Evolutionary conservation across 2,888 invertebrate genomes (phyloP), one percentile per base, ranked within the genome.

Genomic region (Chloroclystis v-ata): DNA sequence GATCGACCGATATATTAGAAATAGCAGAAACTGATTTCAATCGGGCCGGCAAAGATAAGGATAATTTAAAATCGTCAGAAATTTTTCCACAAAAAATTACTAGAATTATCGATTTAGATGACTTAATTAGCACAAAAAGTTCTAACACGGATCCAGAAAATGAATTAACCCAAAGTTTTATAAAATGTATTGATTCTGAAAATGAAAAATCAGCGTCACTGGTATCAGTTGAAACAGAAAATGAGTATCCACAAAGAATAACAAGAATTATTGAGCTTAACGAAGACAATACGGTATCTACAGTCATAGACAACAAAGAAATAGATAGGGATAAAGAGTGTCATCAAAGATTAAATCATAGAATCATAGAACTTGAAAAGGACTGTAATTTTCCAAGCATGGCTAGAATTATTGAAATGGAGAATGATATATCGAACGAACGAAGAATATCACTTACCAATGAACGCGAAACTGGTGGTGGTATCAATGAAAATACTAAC

Each of bases 321-420:
- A 53, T 57, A 41, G 77, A 80, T 37, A 78, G 69, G 59, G 77
- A 80, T 38, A 78, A 70, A 60, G 83, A 84, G 57, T 66, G 66
- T 53, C 66, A 70, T 43, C 79, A 79, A 59, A 80, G 78, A 67
- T 66, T 82, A 59, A 72, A n/a, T n/a, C n/a, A n/a, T n/a, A 76
- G 78, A 67, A 78, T 82, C 70, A 75, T 76, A 56, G 83, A 85
- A 69, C 58, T 75, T 52, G 77, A 76, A 62, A 86, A 86, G 67
- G 82, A 86, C 59, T 76, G 72, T 56, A 71, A 61, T 59, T 85
- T 85, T 66, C 82, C 82, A 28, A 85, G 86, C 59, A 86, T 87
- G 85, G 75, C 87, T 28, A 83, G 75, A 77, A 87, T 87, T 57
- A 87, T 87, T 65, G 87, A 87, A 75, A 84, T 86, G 80, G 87